Evolutionary conservation across 2,797 vertebrate species (phyloP).

Genomic region (Pseudochromis fuscus): DNA sequence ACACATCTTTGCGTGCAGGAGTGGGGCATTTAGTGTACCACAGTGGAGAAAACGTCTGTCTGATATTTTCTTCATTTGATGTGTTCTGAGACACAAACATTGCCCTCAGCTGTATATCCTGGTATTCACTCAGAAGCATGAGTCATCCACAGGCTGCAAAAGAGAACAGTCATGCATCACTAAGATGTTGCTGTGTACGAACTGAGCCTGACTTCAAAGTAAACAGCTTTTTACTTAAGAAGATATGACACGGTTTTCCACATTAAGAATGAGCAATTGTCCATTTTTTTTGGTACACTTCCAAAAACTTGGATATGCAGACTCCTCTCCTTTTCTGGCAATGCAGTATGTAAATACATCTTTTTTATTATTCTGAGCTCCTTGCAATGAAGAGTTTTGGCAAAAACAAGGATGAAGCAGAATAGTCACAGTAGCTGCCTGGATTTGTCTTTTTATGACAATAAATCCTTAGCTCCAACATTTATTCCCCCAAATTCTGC

Average conservation of each 20-base stretch:
- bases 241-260: constrained; percentile 42
- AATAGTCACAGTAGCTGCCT: not conserved
- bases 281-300: constrained; percentile 25
- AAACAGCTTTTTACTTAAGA: constrained; percentile 57
- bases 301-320: constrained; percentile 30
- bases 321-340: constrained; percentile 23
- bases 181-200: constrained; percentile 48
- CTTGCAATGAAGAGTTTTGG: constrained; percentile 6
- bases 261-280: constrained; percentile 56
- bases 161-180: constrained; percentile 59
- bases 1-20: not conserved
- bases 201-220: constrained; percentile 56
- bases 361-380: constrained; percentile 21
- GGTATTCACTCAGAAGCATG: constrained; percentile 44
- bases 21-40: not conserved
- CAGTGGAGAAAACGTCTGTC: constrained; percentile 30
- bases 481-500: constrained; percentile 8
- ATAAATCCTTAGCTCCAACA: constrained; percentile 8
- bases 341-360: constrained; percentile 25
- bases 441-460: constrained; percentile 23
- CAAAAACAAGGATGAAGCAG: constrained; percentile 12
- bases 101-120: constrained; percentile 47
- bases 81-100: constrained; percentile 54
- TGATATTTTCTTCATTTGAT: constrained; percentile 40
- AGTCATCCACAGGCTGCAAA: constrained; percentile 63